A percentile compares a stretch with the other conserved stretches of the same genome.
Conservation (phyloP, 2,113 vertebrate species). For the Varanus komodoensis region DNA sequence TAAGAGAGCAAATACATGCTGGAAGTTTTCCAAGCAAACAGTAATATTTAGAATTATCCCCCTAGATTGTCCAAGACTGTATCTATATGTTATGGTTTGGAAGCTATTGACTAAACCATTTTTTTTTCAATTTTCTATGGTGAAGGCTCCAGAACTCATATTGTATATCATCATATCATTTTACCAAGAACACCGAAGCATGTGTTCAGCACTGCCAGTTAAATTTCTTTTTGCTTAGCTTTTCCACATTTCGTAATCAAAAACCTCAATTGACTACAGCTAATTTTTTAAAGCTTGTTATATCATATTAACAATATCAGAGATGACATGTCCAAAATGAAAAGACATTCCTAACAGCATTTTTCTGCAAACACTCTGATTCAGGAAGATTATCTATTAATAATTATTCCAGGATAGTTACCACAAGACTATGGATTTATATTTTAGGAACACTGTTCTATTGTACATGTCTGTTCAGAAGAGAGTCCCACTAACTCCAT, state of each 20-base stretch:
- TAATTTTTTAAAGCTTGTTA: background rate
- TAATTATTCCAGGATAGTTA: background rate
- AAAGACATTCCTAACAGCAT: background rate
- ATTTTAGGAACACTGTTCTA: no score
- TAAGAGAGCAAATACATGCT: background rate
- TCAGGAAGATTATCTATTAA: background rate
- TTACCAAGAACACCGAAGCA: background rate
- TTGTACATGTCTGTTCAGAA: no score
- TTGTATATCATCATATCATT: background rate
- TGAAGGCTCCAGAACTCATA: background rate
- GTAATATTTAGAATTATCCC: background rate
- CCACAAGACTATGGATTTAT: background rate
- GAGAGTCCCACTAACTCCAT: no score
- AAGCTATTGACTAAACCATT: background rate
- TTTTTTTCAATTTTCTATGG: background rate
- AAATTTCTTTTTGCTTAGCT: background rate
- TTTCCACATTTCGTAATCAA: background rate
- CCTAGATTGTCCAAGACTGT: background rate
- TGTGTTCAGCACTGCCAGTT: background rate
- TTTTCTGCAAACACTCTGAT: background rate
- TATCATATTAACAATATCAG: background rate
- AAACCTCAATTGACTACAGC: background rate
- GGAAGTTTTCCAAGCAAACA: background rate
- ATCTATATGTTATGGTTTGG: background rate
- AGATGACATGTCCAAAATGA: background rate